Evolutionary conservation across 2,888 invertebrate species (phyloP).

Genomic region (Drosophila engyochracea): DNA sequence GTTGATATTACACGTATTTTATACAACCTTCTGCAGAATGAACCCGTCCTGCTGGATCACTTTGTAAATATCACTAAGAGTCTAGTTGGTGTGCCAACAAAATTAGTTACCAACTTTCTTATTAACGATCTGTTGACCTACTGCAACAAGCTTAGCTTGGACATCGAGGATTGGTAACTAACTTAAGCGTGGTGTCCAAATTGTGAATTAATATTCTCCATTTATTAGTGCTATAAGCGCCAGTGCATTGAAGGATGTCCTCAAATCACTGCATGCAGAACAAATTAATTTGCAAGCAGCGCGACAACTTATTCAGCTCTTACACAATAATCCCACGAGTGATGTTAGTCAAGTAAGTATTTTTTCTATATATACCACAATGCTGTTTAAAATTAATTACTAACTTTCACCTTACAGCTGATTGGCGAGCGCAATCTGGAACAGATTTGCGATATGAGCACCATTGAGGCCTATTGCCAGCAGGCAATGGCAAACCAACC

Average conservation of each 20-base stretch:
- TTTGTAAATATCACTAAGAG: conserved; percentile 87
- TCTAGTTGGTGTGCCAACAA: conserved; percentile 86
- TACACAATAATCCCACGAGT: conserved; percentile 84
- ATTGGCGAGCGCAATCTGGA: conserved; percentile 88
- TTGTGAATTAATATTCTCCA: not conserved
- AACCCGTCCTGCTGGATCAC: conserved; percentile 85
- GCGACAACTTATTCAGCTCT: conserved; percentile 86
- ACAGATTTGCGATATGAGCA: conserved; percentile 88
- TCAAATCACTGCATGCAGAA: conserved; percentile 87
- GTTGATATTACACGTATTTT: not conserved
- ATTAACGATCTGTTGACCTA: conserved; percentile 89
- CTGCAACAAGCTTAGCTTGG: conserved; percentile 88
- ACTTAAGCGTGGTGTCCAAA: accelerated
- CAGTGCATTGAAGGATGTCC: conserved; percentile 87
- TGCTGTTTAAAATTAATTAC: not conserved
- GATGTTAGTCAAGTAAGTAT: conserved; percentile 82
- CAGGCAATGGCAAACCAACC: conserved; percentile 88
- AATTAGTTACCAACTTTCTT: conserved; percentile 89
- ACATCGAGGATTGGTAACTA: conserved; percentile 87
- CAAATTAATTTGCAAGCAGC: conserved; percentile 88
- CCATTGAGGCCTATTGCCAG: conserved; percentile 88
- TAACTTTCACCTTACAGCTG: conserved; percentile 83
- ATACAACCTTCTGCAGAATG: conserved; percentile 85
- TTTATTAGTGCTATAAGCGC: conserved; percentile 83
- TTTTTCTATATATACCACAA: not conserved